Conservation (phyloP, 2,113 vertebrate genomes). For the Typhlomys cinereus region DNA sequence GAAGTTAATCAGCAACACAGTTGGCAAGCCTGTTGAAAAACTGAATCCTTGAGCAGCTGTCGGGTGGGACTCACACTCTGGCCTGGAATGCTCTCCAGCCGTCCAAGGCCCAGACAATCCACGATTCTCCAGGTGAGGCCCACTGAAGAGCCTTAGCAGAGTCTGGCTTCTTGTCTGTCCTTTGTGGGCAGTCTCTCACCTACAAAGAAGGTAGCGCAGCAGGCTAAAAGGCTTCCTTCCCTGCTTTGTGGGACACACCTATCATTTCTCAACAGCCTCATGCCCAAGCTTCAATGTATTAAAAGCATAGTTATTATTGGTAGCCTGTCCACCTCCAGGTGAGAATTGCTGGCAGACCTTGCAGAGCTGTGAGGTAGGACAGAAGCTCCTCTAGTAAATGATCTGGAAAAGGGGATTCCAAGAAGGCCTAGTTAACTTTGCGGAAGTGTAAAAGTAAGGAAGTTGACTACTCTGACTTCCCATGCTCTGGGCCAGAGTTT, state of each 20-base stretch:
- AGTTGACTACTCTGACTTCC: background rate
- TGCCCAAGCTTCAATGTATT: background rate
- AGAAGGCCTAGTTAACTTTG: background rate
- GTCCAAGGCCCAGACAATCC: background rate
- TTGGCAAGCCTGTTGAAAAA: conserved; percentile 36
- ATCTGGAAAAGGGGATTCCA: background rate
- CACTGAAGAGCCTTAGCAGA: background rate
- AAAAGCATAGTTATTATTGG: too few species aligned
- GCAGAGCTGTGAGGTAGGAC: background rate
- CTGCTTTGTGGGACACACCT: background rate
- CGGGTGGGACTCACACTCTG: background rate
- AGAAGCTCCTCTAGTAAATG: background rate
- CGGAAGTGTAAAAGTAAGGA: background rate
- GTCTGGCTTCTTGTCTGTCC: background rate
- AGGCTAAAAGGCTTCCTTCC: background rate
- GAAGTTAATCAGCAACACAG: conserved; percentile 51
- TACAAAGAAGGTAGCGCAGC: background rate
- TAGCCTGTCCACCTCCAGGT: background rate
- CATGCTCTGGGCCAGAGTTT: background rate
- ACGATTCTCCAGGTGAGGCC: background rate
- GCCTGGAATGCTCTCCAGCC: background rate
- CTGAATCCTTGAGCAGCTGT: background rate
- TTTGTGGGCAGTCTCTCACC: background rate
- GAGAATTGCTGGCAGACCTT: background rate
- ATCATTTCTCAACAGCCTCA: background rate